Evolutionary conservation across 2,797 vertebrate species (phyloP).

Genomic region (Etheostoma nigrum): DNA sequence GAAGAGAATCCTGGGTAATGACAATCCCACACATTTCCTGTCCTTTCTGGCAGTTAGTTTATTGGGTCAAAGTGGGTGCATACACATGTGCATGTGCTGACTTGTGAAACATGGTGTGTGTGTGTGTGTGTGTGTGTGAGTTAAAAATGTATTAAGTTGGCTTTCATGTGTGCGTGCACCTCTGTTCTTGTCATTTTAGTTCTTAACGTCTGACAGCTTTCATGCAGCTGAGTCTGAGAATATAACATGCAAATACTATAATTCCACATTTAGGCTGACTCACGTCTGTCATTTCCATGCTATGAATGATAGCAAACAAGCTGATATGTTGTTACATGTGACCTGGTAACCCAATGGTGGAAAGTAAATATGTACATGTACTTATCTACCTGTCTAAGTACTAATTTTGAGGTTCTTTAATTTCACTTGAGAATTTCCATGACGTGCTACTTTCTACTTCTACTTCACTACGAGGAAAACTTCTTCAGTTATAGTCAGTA

Average conservation of each 20-base stretch:
- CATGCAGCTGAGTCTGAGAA: neutral
- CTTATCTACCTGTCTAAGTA: neutral
- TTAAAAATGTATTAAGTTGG: neutral
- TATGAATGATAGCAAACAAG: neutral
- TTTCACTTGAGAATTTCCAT: neutral
- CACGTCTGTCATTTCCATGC: neutral
- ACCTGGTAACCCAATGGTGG: neutral
- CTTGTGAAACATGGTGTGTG: constrained; percentile 3
- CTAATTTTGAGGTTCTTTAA: neutral
- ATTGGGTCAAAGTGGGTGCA: neutral
- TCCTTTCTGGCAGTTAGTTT: constrained; percentile 59
- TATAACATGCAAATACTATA: constrained; percentile 40
- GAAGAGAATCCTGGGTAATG: constrained; percentile 64
- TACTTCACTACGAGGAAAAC: neutral
- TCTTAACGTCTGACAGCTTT: neutral
- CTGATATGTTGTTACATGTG: neutral
- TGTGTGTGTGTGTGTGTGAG: neutral
- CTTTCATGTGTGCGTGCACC: neutral
- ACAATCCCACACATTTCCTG: constrained; percentile 73
- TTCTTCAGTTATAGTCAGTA: neutral
- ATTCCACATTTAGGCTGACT: constrained; percentile 10
- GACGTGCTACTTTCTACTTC: neutral
- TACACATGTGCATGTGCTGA: constrained; percentile 10
- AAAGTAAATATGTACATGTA: neutral
- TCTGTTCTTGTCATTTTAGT: neutral